phyloP scores from a whole-genome alignment of 2,797 vertebrate genomes.

The Pterois miles region DNA sequence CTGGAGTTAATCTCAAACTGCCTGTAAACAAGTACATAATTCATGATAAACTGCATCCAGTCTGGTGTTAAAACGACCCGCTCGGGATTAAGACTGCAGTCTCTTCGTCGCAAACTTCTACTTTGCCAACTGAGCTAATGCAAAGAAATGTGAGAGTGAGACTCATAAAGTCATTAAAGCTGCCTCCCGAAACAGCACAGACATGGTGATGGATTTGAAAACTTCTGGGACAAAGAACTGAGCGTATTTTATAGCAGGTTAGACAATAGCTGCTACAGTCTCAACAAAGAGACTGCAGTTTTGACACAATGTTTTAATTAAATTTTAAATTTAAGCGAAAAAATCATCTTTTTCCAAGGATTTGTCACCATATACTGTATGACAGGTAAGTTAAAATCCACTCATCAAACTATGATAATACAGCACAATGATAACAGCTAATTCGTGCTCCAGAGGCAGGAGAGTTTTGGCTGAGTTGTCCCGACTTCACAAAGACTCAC shows the following conservation, averaged over 20 bases:
- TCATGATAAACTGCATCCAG: conserved; percentile 56
- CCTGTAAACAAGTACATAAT: conserved; percentile 70
- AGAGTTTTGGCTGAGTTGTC: not conserved
- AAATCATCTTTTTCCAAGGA: not conserved
- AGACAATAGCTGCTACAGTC: not conserved
- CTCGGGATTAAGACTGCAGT: conserved; percentile 38
- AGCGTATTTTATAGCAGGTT: not conserved
- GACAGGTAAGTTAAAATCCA: not conserved
- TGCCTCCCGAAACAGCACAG: conserved; percentile 16
- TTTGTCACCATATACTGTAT: not conserved
- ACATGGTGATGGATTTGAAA: conserved; percentile 13
- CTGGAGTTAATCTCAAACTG: conserved; percentile 68
- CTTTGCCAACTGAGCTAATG: conserved; percentile 52
- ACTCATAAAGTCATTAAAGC: conserved; percentile 18
- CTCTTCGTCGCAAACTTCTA: conserved; percentile 40
- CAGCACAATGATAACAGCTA: not conserved
- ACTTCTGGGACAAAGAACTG: not conserved
- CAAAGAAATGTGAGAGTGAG: conserved; percentile 23
- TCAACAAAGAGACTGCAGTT: not conserved
- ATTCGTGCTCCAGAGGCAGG: not conserved
- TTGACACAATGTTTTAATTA: not conserved
- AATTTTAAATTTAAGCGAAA: not conserved
- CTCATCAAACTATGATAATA: too few species aligned
- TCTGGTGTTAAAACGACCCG: conserved; percentile 50
- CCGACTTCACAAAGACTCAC: not conserved